Base-by-base conservation (phyloP, 2,113 vertebrate species). In the Excalfactoria chinensis region DNA sequence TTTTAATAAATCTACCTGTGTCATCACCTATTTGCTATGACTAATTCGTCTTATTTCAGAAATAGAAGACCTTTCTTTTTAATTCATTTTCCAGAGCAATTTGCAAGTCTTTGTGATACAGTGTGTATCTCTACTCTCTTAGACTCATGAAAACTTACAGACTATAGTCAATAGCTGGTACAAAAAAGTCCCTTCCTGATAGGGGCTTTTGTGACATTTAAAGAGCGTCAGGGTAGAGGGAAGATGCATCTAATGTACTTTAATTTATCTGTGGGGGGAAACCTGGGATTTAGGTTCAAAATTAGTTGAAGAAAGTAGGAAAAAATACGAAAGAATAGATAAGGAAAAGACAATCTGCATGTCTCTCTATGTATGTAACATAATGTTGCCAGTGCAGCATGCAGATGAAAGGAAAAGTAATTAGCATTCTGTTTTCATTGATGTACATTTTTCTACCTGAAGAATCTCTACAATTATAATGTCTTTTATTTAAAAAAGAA, bases 391-490 rank as follows among this genome's bases (percentile, higher is more conserved):
- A 90, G 32, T 72, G 25, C 19, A 94, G 30, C 18, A 77, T 84
- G 26, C 62, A 81, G 66, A 76, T 88, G 84, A 81, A 95, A 89
- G 44, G 71, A 73, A 91, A 62, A 87, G 16, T 74, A 76, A 93
- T 95, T 67, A 84, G 30, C 63, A 72, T 62, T 93, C 43, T 37
- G 25, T 1, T 91, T 88, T 79, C 82, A 73, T 34, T 79, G 48
- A 8, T 84, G 35, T 75, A 92, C 70, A 22, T 87, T n/a, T 90
- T 91, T 85, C 53, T 80, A 63, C 10, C 17, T n/a, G 46, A 84
- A 69, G 79, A 79, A 92, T 89, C 95, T 94, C 46, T 96, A 67
- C 80, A 82, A 59, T 80, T 95, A 56, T 70, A 72, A 75, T 56
- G 69, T 23, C 9, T 90, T 96, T 88, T 77, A 72, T n/a, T 62